These are phyloP conservation scores for Heterotilapia buettikoferi DNA, from an alignment of 2,113 vertebrate genomes.

Conservation along the genomic window DNA sequence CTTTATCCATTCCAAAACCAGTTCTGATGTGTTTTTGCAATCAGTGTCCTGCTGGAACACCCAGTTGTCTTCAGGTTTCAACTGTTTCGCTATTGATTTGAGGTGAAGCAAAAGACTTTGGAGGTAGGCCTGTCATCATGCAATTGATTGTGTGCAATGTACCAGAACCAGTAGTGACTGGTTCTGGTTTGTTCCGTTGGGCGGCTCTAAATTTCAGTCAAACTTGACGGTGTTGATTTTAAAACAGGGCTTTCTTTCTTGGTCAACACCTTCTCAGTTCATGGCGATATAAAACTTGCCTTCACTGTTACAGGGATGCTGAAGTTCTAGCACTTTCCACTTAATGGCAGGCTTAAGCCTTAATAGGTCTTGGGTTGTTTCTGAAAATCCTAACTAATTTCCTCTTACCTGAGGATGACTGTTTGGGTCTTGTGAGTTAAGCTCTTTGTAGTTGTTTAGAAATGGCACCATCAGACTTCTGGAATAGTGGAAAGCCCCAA, in stretches of 20 bases:
- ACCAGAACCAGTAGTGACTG: fast-evolving
- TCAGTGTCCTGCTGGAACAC: background rate
- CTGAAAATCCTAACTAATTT: background rate
- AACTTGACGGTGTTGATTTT: fast-evolving
- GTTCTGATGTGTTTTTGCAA: background rate
- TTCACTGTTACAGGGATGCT: background rate
- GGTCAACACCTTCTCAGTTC: background rate
- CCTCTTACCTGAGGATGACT: background rate
- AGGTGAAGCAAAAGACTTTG: background rate
- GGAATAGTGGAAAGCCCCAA: background rate
- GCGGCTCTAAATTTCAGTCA: background rate
- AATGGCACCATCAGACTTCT: fast-evolving
- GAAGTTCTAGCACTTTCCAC: background rate
- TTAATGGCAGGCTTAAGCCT: background rate
- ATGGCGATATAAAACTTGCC: background rate
- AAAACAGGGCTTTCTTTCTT: background rate
- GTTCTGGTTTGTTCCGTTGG: background rate
- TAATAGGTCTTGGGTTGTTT: background rate
- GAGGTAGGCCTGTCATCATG: fast-evolving
- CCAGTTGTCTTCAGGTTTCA: background rate
- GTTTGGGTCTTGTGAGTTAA: background rate
- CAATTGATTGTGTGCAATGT: background rate
- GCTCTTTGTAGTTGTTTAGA: background rate
- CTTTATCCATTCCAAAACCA: background rate
- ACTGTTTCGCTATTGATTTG: background rate